Base-by-base conservation (phyloP, 2,113 vertebrate genomes). In the Dascyllus trimaculatus region DNA sequence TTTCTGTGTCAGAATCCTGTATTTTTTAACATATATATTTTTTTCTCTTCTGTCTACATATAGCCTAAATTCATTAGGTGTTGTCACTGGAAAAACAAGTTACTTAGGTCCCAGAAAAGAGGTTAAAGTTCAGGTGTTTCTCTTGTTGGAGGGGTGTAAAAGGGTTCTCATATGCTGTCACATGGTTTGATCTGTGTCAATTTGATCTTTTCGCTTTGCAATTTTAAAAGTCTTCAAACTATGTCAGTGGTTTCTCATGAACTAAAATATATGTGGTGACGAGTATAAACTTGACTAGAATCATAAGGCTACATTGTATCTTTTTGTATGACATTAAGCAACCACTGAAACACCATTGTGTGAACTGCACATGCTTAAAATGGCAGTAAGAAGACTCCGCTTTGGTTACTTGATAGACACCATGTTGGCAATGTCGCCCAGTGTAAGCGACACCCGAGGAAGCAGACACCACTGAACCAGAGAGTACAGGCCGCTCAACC, bases 81-180 rank as follows among this genome's bases (percentile, higher is more conserved):
- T 43, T 43, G 40, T 43, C 11, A 14, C 40, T 43, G 40, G 11
- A 43, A 2, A 43, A 43, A 43, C 40, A 43, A 43, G 11, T 43
- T 11, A 14, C 6, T 29, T 67, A 59, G 15, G 52, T 53, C 35
- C 2, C 24, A 13, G 70, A 19, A 52, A 57, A 51, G 58, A 62
- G 70, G 78, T 87, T 56, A 87, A 90, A 80, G 71, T 35, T 78
- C 78, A 82, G 57, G 11, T 9, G 24, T 79, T 89, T 87, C 80
- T 63, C 82, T 77, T 63, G 77, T 63, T 18, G 25, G 18, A 32
- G 18, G 19, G 10, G 6, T 54, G 56, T 48, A 29, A 57, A 75
- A 15, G 18, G 48, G 43, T 57, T 53, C 25, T 54, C 40, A 25
- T 19, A 45, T 8, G 10, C 15, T 69, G 45, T 49, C 18, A 10